A percentile compares a stretch with the other conserved stretches of the same genome.
Evolutionary conservation across 1,140 invertebrate species (phyloP).

Genomic region (Gryllus bimaculatus): DNA sequence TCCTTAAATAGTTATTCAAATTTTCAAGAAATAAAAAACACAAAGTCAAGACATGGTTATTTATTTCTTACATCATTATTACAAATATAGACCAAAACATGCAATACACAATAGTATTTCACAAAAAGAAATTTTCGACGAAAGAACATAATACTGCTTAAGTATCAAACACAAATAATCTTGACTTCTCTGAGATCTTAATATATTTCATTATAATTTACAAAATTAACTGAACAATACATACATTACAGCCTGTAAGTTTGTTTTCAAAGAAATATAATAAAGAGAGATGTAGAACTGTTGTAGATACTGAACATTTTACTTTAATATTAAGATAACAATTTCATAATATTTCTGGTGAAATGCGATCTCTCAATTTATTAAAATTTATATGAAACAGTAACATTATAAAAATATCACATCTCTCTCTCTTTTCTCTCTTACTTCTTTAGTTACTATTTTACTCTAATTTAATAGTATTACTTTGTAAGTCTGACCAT

Average conservation of each 20-base stretch:
- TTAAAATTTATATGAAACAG: not conserved
- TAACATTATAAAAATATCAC: not conserved
- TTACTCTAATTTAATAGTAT: not conserved
- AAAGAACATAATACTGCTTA: too few relatives aligned
- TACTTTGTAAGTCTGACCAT: slow-evolving; percentile 28
- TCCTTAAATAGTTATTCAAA: too few relatives aligned
- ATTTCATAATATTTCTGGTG: not conserved
- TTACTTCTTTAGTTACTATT: slow-evolving; percentile 42
- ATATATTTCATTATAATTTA: not conserved
- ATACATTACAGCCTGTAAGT: not conserved
- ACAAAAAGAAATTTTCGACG: too few relatives aligned
- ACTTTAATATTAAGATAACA: not conserved
- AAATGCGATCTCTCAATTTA: not conserved
- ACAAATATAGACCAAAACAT: not conserved
- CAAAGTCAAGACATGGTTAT: too few relatives aligned
- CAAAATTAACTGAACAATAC: not conserved
- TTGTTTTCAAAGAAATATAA: not conserved
- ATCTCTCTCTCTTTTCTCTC: slow-evolving; percentile 35
- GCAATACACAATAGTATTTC: not conserved
- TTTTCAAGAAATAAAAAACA: too few relatives aligned
- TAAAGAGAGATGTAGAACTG: not conserved
- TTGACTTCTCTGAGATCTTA: too few relatives aligned
- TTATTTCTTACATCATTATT: not conserved
- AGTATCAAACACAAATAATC: too few relatives aligned
- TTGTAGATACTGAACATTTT: not conserved